phyloP scores from a whole-genome alignment of 2,797 vertebrate genomes.

The Fringilla coelebs region DNA sequence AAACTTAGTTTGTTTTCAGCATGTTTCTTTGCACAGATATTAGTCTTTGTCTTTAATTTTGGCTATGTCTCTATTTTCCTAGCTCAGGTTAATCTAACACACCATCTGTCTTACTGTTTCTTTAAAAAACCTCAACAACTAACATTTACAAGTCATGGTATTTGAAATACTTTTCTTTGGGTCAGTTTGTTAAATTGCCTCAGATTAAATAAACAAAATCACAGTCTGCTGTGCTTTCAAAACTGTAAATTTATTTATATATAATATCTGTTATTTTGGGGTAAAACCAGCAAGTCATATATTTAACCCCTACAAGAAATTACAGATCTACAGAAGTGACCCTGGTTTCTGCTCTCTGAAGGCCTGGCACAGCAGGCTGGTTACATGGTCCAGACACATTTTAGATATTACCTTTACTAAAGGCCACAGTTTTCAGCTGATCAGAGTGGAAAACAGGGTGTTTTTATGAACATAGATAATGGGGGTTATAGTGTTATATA shows the following conservation, averaged over 20 bases:
- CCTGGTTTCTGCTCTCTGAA: background rate
- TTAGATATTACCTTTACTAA: background rate
- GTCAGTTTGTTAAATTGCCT: conserved; percentile 16
- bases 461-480: background rate
- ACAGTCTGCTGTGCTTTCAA: background rate
- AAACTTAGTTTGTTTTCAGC: conserved; percentile 36
- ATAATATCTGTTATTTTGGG: background rate
- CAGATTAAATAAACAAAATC: conserved; percentile 37
- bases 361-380: background rate
- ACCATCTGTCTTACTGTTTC: conserved; percentile 37
- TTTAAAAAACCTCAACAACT: background rate
- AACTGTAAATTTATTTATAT: background rate
- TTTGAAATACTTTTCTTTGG: conserved; percentile 28
- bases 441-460: background rate
- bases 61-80: conserved; percentile 29
- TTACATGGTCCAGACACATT: background rate
- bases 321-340: background rate
- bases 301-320: background rate
- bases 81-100: conserved; percentile 51
- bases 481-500: too few species aligned
- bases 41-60: conserved; percentile 55
- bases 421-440: background rate
- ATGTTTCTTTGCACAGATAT: conserved; percentile 39
- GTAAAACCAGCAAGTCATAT: background rate
- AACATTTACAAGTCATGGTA: background rate